A percentile compares a stretch with the other conserved stretches of the same genome.
Evolutionary conservation across 2,797 vertebrate species (phyloP).

Genomic region (Spizella passerina): DNA sequence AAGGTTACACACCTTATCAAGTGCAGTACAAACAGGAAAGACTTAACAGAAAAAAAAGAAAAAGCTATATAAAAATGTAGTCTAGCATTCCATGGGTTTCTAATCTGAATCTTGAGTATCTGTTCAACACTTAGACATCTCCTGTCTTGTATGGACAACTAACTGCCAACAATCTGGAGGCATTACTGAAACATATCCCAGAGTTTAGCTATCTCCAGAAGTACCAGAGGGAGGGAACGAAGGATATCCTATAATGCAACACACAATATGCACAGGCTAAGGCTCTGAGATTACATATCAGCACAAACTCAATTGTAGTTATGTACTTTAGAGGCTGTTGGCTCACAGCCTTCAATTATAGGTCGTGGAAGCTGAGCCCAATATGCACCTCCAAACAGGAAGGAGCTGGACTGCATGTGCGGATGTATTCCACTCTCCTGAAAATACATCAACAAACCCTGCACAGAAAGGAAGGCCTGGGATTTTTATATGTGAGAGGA

Average conservation of each 20-base stretch:
- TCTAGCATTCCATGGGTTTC: neutral
- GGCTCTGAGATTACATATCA: constrained; percentile 1
- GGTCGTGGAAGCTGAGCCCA: constrained; percentile 10
- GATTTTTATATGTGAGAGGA: constrained; percentile 5
- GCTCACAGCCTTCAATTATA: constrained; percentile 14
- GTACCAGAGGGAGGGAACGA: neutral
- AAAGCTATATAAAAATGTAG: neutral
- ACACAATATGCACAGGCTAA: neutral
- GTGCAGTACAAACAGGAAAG: constrained; percentile 4
- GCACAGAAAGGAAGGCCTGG: neutral
- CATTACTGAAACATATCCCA: neutral
- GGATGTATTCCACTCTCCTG: constrained; percentile 11
- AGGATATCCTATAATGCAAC: constrained; percentile 28
- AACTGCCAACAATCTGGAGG: neutral
- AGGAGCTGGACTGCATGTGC: neutral
- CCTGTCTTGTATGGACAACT: neutral
- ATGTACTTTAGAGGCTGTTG: constrained; percentile 7
- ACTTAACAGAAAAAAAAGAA: neutral
- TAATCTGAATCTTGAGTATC: neutral
- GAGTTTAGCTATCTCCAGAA: neutral
- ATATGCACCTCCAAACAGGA: constrained; percentile 35
- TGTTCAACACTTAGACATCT: neutral
- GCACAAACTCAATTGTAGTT: constrained; percentile 31
- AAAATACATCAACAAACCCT: constrained; percentile 12
- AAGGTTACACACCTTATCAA: neutral